Evolutionary conservation across 1,140 invertebrate genomes (phyloP), one percentile per base, ranked within the genome.

Genomic region (Ganaspis sp.): DNA sequence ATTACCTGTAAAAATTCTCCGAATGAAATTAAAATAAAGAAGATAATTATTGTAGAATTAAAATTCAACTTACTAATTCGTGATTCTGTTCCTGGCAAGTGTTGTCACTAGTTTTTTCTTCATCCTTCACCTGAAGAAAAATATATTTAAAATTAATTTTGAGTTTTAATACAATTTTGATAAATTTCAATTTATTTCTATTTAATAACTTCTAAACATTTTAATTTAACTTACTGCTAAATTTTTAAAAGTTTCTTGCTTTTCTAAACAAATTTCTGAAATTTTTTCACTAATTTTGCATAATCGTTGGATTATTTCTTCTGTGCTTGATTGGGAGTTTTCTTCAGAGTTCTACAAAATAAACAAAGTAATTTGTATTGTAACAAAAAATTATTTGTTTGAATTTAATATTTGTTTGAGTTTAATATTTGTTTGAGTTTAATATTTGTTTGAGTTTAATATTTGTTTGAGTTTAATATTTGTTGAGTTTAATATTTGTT

Each of bases 231-330:
- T 64, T 64, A 64, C 58, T 9, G 12, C 74, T 69, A 78, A 74
- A 37, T 77, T 74, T 72, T 84, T 76, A 29, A 82, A 69, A 29
- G 26, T 79, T 21, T 85, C 80, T 26, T 79, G 69, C 75, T 86
- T 89, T 69, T 83, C 85, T 37, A 73, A 74, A 72, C 81, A 78
- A 23, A 89, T 81, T 74, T 83, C 77, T 8, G 76, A 82, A 74
- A 89, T 53, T 70, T 69, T 83, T 21, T 81, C 64, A 79, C 86
- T 86, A 34, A 77, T 75, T 49, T 78, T 76, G 17, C 54, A n/a
- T 29, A 88, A 45, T 75, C 84, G 84, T 38, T 73, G 70, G 8
- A 78, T 80, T 58, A 81, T 78, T 69, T 78, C 76, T n/a, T 75
- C 37, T 11, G 75, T 49, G 37, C 75, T 26, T 73, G 26, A 54